phyloP scores from a whole-genome alignment of 2,797 vertebrate species.

The Nyctalus aviator region DNA sequence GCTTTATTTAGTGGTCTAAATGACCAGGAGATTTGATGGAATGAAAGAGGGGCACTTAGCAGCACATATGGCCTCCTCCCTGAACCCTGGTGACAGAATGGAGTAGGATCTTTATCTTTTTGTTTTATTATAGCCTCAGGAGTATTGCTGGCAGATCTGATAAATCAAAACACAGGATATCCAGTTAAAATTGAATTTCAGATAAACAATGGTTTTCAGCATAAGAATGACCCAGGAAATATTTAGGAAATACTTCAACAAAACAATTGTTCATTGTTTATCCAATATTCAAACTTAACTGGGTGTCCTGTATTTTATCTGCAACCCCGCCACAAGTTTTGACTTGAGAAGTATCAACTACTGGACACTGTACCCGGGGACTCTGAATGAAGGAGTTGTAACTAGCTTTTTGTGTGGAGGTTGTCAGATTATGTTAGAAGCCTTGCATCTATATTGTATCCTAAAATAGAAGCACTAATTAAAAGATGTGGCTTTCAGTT shows the following conservation, averaged over 20 bases:
- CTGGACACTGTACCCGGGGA: not conserved
- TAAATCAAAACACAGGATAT: not conserved
- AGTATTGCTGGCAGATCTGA: not conserved
- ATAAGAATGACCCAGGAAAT: not conserved
- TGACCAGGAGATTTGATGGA: not conserved
- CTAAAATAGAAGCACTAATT: not conserved
- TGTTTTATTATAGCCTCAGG: not conserved
- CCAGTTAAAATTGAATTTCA: constrained; percentile 30
- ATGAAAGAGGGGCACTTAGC: not conserved
- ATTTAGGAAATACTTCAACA: not conserved
- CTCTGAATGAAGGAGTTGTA: not conserved
- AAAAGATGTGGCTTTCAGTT: not conserved
- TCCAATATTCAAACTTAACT: constrained; percentile 1
- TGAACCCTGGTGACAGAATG: not conserved
- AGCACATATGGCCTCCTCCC: not conserved
- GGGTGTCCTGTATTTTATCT: not conserved
- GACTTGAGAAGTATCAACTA: not conserved
- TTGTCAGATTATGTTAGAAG: not conserved
- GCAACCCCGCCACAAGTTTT: not conserved
- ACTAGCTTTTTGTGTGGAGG: not conserved
- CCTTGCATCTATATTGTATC: not conserved
- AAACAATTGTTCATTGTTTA: not conserved
- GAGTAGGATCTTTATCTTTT: not conserved
- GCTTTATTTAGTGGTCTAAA: not conserved
- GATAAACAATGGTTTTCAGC: not conserved